These are phyloP conservation scores for Proctacanthus coquilletti DNA, from an alignment of 1,140 invertebrate species.

Conservation along the genomic window DNA sequence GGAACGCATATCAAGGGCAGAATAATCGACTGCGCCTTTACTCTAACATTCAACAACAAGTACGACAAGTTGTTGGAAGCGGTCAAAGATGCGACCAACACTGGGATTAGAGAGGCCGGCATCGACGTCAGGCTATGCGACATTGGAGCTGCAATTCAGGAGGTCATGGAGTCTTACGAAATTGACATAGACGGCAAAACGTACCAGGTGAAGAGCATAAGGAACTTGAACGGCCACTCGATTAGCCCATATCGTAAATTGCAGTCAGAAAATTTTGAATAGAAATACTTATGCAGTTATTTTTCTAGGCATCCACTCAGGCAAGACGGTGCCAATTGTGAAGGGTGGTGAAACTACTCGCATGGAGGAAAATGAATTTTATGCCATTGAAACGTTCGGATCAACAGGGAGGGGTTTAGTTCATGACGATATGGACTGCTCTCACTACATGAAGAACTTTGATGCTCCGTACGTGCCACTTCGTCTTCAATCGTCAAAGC, in stretches of 20 bases:
- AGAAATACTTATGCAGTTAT: background rate
- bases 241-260: constrained; percentile 90
- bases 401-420: constrained; percentile 94
- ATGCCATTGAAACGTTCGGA: constrained; percentile 99
- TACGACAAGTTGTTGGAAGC: constrained; percentile 93
- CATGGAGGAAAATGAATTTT: constrained; percentile 99
- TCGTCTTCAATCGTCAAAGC: constrained; percentile 81
- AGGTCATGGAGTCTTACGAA: constrained; percentile 99
- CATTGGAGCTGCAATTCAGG: constrained; percentile 93
- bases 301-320: constrained; percentile 78
- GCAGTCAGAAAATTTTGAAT: constrained; percentile 14
- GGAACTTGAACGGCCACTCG: constrained; percentile 97
- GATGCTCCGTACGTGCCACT: constrained; percentile 85
- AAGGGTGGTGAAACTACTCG: constrained; percentile 93
- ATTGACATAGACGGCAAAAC: constrained; percentile 94
- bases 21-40: constrained; percentile 99
- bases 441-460: constrained; percentile 99
- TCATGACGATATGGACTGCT: constrained; percentile 98
- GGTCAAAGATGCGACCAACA: constrained; percentile 94
- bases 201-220: constrained; percentile 92
- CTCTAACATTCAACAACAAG: constrained; percentile 89
- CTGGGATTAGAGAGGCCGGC: constrained; percentile 86
- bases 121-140: constrained; percentile 97
- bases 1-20: constrained; percentile 97
- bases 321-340: constrained; percentile 98